A percentile compares a stretch with the other conserved stretches of the same genome.
Conservation (phyloP, 2,888 invertebrate species). For the Lacanobia oleracea region DNA sequence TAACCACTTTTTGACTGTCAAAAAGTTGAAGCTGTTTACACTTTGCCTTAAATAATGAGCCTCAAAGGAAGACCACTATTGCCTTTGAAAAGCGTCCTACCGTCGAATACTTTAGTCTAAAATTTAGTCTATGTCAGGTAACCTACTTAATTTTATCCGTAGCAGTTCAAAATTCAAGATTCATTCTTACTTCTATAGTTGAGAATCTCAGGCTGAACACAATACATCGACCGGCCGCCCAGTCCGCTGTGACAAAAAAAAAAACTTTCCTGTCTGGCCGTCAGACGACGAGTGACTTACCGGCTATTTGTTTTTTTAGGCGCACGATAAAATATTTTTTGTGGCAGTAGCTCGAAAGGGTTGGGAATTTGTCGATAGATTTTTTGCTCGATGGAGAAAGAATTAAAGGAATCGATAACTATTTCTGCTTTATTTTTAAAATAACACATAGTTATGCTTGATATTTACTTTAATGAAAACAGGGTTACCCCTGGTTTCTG, state of each 20-base stretch:
- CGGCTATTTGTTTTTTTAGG: conserved; percentile 89
- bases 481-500: too few relatives aligned
- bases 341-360: conserved; percentile 86
- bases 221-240: conserved; percentile 80
- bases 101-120: too few relatives aligned
- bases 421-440: background rate
- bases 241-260: conserved; percentile 87
- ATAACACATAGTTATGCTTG: background rate
- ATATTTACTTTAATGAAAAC: too few relatives aligned
- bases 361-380: conserved; percentile 70
- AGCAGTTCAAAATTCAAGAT: background rate
- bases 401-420: conserved; percentile 13
- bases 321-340: conserved; percentile 90
- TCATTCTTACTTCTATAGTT: conserved; percentile 57
- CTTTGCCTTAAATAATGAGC: too few relatives aligned
- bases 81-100: too few relatives aligned
- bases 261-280: conserved; percentile 82
- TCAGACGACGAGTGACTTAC: conserved; percentile 88
- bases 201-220: conserved; percentile 68
- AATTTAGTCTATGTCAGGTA: too few relatives aligned
- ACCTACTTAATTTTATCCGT: background rate
- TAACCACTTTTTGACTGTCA: too few relatives aligned
- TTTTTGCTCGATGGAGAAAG: conserved; percentile 49
- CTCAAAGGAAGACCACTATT: too few relatives aligned
- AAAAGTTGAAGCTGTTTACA: too few relatives aligned